A percentile compares a stretch with the other conserved stretches of the same genome.
Evolutionary conservation across 2,888 invertebrate species (phyloP).

Genomic region (Trichogramma dendrolimi): DNA sequence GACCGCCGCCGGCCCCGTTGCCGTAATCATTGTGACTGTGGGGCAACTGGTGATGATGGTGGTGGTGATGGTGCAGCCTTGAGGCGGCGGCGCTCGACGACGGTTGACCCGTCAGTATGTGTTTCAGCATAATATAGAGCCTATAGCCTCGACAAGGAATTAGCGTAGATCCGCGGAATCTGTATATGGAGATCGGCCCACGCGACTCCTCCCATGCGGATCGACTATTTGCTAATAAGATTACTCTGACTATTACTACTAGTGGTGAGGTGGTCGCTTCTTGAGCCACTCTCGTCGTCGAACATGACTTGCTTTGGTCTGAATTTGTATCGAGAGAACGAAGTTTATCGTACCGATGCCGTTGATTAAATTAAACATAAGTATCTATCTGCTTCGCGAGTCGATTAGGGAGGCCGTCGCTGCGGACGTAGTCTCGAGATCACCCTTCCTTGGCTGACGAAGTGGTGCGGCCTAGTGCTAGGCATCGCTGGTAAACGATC

Average conservation of each 20-base stretch:
- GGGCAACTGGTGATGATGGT: conserved; percentile 20
- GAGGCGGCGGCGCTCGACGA: conserved; percentile 54
- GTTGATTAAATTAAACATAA: no score
- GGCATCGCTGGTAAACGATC: conserved; percentile 42
- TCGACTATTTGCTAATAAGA: no score
- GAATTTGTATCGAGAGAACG: no score
- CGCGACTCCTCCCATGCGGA: no score
- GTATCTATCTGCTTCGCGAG: no score
- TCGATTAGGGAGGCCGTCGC: conserved; percentile 31
- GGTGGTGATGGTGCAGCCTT: conserved; percentile 34
- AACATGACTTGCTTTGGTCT: neutral
- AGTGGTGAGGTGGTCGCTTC: neutral
- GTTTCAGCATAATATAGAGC: conserved; percentile 63
- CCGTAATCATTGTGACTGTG: conserved; percentile 48
- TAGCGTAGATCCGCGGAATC: neutral
- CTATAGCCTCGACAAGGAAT: conserved; percentile 15
- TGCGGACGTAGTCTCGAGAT: conserved; percentile 36
- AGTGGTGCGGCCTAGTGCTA: conserved; percentile 33
- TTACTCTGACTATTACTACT: conserved; percentile 2
- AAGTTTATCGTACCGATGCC: no score
- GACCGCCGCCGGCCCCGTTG: conserved; percentile 2
- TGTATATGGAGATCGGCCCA: no score
- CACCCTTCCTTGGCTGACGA: conserved; percentile 34
- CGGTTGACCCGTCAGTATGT: conserved; percentile 61
- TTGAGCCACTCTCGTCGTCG: conserved; percentile 24